Base-by-base conservation (phyloP, 2,888 invertebrate genomes). In the Tetanocera ferruginea region DNA sequence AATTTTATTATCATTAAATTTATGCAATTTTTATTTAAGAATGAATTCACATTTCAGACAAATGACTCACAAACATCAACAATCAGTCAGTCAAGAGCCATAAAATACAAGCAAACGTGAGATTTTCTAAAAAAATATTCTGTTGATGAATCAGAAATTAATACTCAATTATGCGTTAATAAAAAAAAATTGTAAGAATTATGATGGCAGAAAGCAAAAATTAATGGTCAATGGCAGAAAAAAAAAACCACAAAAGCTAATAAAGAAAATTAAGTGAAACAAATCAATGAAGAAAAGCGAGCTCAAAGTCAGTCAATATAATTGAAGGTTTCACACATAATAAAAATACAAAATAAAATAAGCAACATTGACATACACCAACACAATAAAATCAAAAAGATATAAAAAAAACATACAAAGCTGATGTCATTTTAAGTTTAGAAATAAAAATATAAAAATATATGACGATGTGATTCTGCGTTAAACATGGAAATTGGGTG, bases 81-180 rank as follows among this genome's bases (percentile, higher is more conserved):
- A 25, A n/a, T n/a, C 17, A 19, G 11, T 8, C 25, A 64, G 28
- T 3, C 6, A 34, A 64, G 1, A 64, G n/a, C 25, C 8, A 28
- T 60, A 5, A 28, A 60, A 14, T 5, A 14, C 64, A 64, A n/a
- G 25, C n/a, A 64, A 34, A 64, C 64, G 64, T 64, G 64, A 64
- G n/a, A 34, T 34, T 64, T 14, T 11, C 5, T 17, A 28, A 43
- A 43, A n/a, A 49, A 51, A 37, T 51, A 19, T 43, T 69, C 19
- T 23, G 19, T 17, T 23, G 17, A 51, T 69, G 69, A 69, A 51
- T 69, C 69, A 69, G 25, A 69, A 69, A 28, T 25, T 25, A 51
- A 17, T 66, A 51, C 49, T 51, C 28, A 49, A 69, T 69, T 51
- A 49, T 49, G 66, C 34, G 19, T n/a, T n/a, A 51, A 51, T 69